Conservation (phyloP, 1,140 invertebrate genomes). For the Centruroides sculpturatus region DNA sequence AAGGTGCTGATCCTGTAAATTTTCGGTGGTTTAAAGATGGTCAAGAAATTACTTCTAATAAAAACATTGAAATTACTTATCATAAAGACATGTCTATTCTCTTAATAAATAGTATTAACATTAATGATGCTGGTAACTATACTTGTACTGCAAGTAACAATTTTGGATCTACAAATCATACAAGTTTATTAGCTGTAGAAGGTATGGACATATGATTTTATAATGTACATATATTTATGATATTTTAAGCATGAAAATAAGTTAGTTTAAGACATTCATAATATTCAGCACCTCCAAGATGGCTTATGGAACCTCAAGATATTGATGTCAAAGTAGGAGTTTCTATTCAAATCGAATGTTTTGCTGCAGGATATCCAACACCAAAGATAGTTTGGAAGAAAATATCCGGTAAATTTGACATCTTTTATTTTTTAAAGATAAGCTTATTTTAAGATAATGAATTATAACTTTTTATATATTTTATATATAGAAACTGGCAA, state of each 20-base stretch:
- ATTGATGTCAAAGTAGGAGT: conserved; percentile 68
- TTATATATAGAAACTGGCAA: too few species aligned
- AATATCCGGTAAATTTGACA: neutral
- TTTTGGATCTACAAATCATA: conserved; percentile 53
- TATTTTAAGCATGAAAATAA: neutral
- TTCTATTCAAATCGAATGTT: conserved; percentile 41
- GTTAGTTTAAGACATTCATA: neutral
- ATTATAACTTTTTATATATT: too few species aligned
- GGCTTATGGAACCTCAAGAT: conserved; percentile 76
- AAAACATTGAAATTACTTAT: too few species aligned
- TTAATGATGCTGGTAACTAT: conserved; percentile 45
- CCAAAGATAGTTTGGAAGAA: conserved; percentile 12
- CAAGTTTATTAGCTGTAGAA: conserved; percentile 2
- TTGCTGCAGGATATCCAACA: conserved; percentile 10
- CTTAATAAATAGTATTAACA: too few species aligned
- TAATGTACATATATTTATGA: too few species aligned
- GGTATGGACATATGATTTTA: neutral
- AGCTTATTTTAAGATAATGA: too few species aligned
- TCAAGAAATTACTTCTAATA: conserved; percentile 21
- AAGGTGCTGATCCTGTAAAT: conserved; percentile 56
- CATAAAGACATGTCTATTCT: too few species aligned
- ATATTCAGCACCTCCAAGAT: conserved; percentile 69
- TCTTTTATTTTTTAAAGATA: too few species aligned
- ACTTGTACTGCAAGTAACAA: conserved; percentile 82
- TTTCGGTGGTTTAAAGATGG: conserved; percentile 31